Evolutionary conservation across 2,797 vertebrate species (phyloP).

Genomic region (Meriones psammophilus): DNA sequence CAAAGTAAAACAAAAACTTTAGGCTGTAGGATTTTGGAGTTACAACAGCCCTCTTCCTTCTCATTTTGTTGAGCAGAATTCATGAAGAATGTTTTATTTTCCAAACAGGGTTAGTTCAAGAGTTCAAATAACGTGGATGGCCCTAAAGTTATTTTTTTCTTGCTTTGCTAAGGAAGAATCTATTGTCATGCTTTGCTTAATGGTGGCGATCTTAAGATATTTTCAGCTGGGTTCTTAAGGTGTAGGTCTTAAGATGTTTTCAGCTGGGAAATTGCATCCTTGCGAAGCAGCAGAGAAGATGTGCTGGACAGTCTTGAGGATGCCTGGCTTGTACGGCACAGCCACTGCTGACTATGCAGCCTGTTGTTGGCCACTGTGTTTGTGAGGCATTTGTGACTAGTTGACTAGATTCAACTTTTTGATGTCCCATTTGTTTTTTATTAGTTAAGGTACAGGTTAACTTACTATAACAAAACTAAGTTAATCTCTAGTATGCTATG

Average conservation of each 20-base stretch:
- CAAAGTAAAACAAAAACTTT: neutral
- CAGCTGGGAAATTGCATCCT: neutral
- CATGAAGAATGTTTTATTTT: neutral
- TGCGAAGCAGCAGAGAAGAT: too few relatives aligned
- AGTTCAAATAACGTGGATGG: neutral
- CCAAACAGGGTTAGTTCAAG: neutral
- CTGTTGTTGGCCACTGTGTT: neutral
- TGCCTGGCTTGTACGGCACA: neutral
- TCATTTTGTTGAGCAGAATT: neutral
- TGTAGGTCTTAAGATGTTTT: neutral
- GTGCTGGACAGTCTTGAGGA: neutral
- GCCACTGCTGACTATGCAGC: too few relatives aligned
- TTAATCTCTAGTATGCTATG: neutral
- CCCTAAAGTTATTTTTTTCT: neutral
- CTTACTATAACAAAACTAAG: neutral
- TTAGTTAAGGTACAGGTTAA: neutral
- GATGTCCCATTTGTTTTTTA: neutral
- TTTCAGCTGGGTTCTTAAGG: too few relatives aligned
- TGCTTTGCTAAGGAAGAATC: constrained; percentile 10
- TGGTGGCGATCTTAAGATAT: neutral
- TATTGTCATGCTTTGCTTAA: neutral
- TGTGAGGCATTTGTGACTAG: neutral
- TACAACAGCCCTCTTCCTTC: neutral
- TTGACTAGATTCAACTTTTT: neutral
- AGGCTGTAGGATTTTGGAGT: neutral